Evolutionary conservation across 2,888 invertebrate species (phyloP).

Genomic region (Linhomoeus sp.): DNA sequence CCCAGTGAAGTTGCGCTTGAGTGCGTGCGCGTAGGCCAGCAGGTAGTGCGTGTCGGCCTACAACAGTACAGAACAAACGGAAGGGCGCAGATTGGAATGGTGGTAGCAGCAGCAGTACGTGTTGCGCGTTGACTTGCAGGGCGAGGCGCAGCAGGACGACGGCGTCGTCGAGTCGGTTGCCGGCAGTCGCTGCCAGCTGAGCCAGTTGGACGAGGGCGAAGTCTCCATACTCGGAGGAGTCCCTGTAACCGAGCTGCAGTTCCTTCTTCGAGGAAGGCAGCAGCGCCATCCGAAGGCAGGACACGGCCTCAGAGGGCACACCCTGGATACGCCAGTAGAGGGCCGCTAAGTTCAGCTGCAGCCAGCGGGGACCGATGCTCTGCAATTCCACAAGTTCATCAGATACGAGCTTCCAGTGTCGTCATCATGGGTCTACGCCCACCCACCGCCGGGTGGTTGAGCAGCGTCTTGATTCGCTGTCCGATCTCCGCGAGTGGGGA

Average conservation of each 20-base stretch:
- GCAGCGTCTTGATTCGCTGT: no score
- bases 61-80: no score
- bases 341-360: constrained; percentile 49
- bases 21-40: constrained; percentile 42
- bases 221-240: constrained; percentile 36
- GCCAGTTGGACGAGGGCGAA: constrained; percentile 48
- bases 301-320: constrained; percentile 46
- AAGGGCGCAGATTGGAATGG: no score
- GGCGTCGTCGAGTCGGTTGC: constrained; percentile 43
- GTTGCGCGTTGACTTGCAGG: constrained; percentile 34
- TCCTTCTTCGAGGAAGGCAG: no score
- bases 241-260: constrained; percentile 20
- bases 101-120: background rate
- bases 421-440: no score
- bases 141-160: constrained; percentile 43
- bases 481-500: no score
- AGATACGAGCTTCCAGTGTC: no score
- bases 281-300: constrained; percentile 47
- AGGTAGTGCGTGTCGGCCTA: constrained; percentile 52
- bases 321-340: constrained; percentile 56
- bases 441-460: no score
- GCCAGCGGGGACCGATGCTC: constrained; percentile 53
- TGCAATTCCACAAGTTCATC: no score
- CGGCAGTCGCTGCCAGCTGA: constrained; percentile 41
- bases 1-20: constrained; percentile 43